A percentile compares a stretch with the other conserved stretches of the same genome.
These are phyloP conservation scores for Cotesia glomerata DNA, from an alignment of 1,140 invertebrate species.

Conservation along the genomic window DNA sequence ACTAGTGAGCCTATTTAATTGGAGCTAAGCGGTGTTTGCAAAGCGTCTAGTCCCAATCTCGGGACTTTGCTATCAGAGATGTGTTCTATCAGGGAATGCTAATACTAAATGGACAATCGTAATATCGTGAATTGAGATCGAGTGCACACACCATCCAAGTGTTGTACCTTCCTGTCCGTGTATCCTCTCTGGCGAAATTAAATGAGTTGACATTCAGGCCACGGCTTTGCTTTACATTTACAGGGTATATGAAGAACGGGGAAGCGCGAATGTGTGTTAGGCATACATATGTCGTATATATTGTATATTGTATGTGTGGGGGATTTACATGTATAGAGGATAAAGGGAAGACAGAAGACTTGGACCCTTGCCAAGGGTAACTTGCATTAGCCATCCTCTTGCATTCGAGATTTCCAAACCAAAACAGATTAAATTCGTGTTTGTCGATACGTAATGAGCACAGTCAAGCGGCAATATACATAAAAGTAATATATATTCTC, in stretches of 20 bases:
- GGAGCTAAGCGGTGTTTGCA: no score
- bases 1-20: no score
- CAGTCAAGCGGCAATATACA: constrained; percentile 15
- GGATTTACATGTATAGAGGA: neutral
- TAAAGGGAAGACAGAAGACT: constrained; percentile 37
- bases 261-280: neutral
- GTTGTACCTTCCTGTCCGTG: constrained; percentile 12
- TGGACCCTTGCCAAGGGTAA: constrained; percentile 51
- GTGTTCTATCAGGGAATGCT: no score
- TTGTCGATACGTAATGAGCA: constrained; percentile 46
- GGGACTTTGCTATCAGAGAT: no score
- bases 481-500: no score
- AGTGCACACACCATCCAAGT: neutral
- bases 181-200: constrained; percentile 45
- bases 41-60: no score
- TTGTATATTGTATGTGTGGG: neutral
- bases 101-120: no score
- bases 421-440: constrained; percentile 44
- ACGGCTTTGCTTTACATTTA: constrained; percentile 19
- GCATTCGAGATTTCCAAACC: constrained; percentile 49
- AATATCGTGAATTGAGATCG: no score
- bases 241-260: constrained; percentile 19
- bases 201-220: constrained; percentile 50
- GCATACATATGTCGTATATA: constrained; percentile 7
- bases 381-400: constrained; percentile 52